Evolutionary conservation across 2,888 invertebrate genomes (phyloP).

Genomic region (Trypoxylon attenuatum): DNA sequence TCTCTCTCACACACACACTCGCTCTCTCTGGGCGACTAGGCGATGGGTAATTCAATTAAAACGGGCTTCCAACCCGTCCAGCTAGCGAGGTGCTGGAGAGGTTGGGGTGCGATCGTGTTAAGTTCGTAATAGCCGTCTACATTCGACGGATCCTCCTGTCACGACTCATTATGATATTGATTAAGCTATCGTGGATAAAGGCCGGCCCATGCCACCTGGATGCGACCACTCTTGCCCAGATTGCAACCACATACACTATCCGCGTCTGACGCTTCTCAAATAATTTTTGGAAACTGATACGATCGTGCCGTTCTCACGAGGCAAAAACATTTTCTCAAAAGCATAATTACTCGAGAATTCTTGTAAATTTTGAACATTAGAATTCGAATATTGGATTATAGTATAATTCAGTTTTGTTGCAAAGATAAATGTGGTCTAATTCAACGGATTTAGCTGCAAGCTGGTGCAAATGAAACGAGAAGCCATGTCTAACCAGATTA

Average conservation of each 20-base stretch:
- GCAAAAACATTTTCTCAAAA: background rate
- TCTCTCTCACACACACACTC: slow-evolving; percentile 8
- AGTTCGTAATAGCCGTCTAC: slow-evolving; percentile 29
- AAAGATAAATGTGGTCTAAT: no score
- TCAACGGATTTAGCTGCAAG: no score
- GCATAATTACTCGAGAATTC: no score
- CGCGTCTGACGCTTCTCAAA: no score
- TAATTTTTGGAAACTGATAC: no score
- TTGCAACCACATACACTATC: no score
- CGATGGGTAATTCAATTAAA: slow-evolving; percentile 49
- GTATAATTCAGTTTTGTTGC: no score
- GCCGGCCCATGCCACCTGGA: no score
- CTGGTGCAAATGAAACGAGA: no score
- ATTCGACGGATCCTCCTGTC: slow-evolving; percentile 8
- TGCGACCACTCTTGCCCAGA: no score
- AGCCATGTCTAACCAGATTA: no score
- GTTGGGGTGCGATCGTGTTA: slow-evolving; percentile 31
- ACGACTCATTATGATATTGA: slow-evolving; percentile 10
- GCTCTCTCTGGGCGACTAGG: slow-evolving; percentile 17
- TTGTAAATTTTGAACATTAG: background rate
- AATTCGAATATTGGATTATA: background rate
- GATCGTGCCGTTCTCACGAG: no score
- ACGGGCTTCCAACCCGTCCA: slow-evolving; percentile 30
- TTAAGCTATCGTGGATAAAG: slow-evolving; percentile 22
- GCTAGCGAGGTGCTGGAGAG: slow-evolving; percentile 25